Conservation (phyloP, 2,797 vertebrate genomes). For the Sternarchorhynchus goeldii region DNA sequence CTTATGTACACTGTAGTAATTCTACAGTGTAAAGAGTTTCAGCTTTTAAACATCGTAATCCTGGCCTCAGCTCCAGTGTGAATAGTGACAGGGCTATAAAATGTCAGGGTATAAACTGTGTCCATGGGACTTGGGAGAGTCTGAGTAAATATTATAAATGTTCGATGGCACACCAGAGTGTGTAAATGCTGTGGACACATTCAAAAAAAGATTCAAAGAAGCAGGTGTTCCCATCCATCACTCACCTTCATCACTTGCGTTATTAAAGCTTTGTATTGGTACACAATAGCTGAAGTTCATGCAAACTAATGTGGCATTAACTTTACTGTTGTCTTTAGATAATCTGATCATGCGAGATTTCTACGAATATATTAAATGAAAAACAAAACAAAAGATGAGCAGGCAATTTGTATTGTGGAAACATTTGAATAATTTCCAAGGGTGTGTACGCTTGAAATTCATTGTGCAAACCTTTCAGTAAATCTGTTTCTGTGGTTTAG, state of each 20-base stretch:
- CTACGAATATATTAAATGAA: not conserved
- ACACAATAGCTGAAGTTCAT: not conserved
- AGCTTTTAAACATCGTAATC: no score
- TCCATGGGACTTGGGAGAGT: not conserved
- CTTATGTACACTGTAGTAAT: no score
- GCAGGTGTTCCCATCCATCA: not conserved
- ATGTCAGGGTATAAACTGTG: no score
- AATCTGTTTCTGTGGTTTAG: not conserved
- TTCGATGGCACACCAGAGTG: not conserved
- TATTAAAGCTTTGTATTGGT: not conserved
- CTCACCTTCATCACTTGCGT: not conserved
- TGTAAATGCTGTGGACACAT: slow-evolving; percentile 28
- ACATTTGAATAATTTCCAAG: slow-evolving; percentile 11
- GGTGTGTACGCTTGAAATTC: not conserved
- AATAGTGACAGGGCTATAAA: no score
- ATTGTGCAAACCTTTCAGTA: not conserved
- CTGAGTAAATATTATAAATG: not conserved
- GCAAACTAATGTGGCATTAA: not conserved
- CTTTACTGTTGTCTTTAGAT: not conserved
- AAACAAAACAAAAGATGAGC: no score
- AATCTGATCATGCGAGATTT: not conserved
- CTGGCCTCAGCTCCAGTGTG: no score
- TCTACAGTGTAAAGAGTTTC: no score
- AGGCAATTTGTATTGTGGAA: not conserved
- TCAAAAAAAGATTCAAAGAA: slow-evolving; percentile 15